A percentile compares a stretch with the other conserved stretches of the same genome.
These are phyloP conservation scores for Flexamia atlantica DNA, from an alignment of 2,888 invertebrate species.

Conservation along the genomic window DNA sequence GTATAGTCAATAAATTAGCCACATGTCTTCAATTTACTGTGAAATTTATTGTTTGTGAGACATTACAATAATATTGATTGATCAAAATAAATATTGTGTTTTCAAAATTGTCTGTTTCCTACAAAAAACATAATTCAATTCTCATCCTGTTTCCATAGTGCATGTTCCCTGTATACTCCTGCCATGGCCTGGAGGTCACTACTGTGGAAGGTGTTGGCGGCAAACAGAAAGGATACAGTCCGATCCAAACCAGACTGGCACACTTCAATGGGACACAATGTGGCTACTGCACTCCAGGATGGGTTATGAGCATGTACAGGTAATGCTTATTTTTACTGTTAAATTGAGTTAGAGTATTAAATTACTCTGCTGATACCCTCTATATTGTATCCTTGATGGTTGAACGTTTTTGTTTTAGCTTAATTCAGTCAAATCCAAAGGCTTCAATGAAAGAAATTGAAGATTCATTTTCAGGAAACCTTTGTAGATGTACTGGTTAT, in stretches of 20 bases:
- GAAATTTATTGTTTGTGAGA: too few species aligned
- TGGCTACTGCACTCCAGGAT: slow-evolving; percentile 87
- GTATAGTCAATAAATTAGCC: too few species aligned
- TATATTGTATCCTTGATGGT: too few species aligned
- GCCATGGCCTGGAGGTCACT: slow-evolving; percentile 82
- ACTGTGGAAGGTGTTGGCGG: slow-evolving; percentile 87
- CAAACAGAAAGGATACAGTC: slow-evolving; percentile 81
- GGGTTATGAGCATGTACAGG: slow-evolving; percentile 88
- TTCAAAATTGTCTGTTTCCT: too few species aligned
- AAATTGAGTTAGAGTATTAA: too few species aligned
- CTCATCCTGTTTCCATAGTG: too few species aligned
- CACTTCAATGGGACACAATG: slow-evolving; percentile 85
- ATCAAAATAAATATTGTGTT: too few species aligned
- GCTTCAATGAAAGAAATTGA: slow-evolving; percentile 82
- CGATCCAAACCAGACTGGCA: slow-evolving; percentile 81
- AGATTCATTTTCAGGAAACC: slow-evolving; percentile 83
- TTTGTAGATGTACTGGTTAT: slow-evolving; percentile 88
- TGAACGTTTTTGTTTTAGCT: neutral
- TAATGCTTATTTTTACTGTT: slow-evolving; percentile 71
- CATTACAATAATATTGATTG: too few species aligned
- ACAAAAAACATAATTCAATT: neutral
- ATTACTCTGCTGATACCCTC: too few species aligned
- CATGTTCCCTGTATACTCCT: slow-evolving; percentile 80
- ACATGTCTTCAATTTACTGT: too few species aligned
- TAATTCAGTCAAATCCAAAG: slow-evolving; percentile 65